phyloP scores from a whole-genome alignment of 2,113 vertebrate species.

The Hirundichthys speculiger region DNA sequence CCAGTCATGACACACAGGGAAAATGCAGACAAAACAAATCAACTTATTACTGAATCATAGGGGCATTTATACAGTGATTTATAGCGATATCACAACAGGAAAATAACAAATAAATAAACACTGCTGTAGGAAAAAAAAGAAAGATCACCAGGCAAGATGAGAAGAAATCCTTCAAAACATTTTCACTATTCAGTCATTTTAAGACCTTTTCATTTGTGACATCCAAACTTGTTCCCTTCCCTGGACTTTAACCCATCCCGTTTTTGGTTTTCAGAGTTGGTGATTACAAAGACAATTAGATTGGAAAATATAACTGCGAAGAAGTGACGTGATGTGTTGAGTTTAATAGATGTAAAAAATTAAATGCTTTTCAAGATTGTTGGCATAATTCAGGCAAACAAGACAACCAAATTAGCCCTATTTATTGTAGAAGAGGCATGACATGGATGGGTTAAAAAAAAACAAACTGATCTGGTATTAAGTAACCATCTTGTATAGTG shows the following conservation, averaged over 20 bases:
- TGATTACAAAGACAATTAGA: constrained; percentile 50
- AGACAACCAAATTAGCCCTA: constrained; percentile 71
- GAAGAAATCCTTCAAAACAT: constrained; percentile 71
- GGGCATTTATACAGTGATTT: constrained; percentile 83
- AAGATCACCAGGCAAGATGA: constrained; percentile 61
- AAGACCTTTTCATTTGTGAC: constrained; percentile 59
- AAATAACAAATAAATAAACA: constrained; percentile 77
- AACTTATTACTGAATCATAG: constrained; percentile 78
- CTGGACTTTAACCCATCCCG: constrained; percentile 68
- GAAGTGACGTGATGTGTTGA: constrained; percentile 27
- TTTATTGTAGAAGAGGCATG: constrained; percentile 51
- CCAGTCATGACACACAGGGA: constrained; percentile 78
- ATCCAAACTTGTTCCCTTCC: constrained; percentile 65
- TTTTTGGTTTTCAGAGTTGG: constrained; percentile 77
- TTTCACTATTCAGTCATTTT: constrained; percentile 55
- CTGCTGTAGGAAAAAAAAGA: constrained; percentile 56
- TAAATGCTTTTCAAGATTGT: constrained; percentile 28
- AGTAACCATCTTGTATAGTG: constrained; percentile 37
- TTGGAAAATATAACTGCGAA: constrained; percentile 24
- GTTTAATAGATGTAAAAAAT: constrained; percentile 1
- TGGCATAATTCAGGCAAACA: constrained; percentile 71
- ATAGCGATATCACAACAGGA: constrained; percentile 75
- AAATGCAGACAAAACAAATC: constrained; percentile 67
- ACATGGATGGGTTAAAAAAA: constrained; percentile 59
- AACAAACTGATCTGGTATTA: constrained; percentile 46